Evolutionary conservation across 1,140 invertebrate species (phyloP).

Genomic region (Palaemon carinicauda): DNA sequence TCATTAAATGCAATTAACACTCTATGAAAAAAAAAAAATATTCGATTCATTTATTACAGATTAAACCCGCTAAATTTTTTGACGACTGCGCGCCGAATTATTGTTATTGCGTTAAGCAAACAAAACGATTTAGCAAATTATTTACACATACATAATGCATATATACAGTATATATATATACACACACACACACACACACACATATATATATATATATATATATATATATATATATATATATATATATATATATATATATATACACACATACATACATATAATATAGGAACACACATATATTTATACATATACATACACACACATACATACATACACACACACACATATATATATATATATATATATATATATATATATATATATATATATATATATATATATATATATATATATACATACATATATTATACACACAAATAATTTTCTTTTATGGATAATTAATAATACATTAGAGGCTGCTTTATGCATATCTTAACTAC

Average conservation of each 20-base stretch:
- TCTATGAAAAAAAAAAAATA: too few relatives aligned
- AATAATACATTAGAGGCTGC: too few relatives aligned
- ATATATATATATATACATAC: background rate
- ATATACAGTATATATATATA: background rate
- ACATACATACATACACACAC: background rate
- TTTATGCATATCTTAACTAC: too few relatives aligned
- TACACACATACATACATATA: background rate
- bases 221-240: background rate
- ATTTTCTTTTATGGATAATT: background rate
- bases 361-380: background rate
- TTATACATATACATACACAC: background rate
- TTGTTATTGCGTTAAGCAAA: too few relatives aligned
- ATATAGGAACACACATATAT: background rate
- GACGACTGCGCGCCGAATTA: too few relatives aligned
- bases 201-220: background rate
- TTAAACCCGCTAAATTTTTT: too few relatives aligned
- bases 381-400: background rate
- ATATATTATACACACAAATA: background rate
- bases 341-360: background rate
- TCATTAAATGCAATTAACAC: too few relatives aligned
- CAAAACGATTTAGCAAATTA: background rate
- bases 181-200: background rate
- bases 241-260: background rate
- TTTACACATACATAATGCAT: background rate
- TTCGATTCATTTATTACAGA: too few relatives aligned